Conservation (phyloP, 2,113 vertebrate species). For the Xenopus laevis region DNA sequence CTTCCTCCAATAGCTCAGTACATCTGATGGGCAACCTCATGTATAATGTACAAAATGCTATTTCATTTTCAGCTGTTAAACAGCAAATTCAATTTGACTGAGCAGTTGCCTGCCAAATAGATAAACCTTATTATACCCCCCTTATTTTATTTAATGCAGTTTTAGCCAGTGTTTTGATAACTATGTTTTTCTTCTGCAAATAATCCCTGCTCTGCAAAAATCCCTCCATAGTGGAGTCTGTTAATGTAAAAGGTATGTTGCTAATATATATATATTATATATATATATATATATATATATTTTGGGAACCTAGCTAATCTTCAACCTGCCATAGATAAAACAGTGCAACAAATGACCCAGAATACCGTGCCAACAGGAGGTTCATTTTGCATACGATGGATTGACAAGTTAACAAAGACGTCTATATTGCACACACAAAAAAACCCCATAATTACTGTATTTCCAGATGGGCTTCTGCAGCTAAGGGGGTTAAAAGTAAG, state of each 20-base stretch:
- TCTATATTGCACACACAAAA: background rate
- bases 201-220: no score
- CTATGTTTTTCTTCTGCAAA: no score
- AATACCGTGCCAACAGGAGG: no score
- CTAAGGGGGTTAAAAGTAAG: conserved; percentile 24
- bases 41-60: conserved; percentile 68
- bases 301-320: no score
- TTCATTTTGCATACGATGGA: no score
- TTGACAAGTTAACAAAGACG: no score
- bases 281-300: no score
- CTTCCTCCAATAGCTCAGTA: conserved; percentile 65
- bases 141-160: no score
- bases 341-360: background rate
- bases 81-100: conserved; percentile 68
- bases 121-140: conserved; percentile 59
- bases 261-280: no score
- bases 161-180: conserved; percentile 48
- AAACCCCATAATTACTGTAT: background rate
- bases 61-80: conserved; percentile 70
- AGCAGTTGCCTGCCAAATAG: conserved; percentile 58
- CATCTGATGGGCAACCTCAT: conserved; percentile 67
- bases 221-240: no score
- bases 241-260: no score
- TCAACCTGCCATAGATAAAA: background rate
- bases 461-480: background rate